A percentile compares a stretch with the other conserved stretches of the same genome.
These are phyloP conservation scores for Lagopus leucura DNA, from an alignment of 2,113 vertebrate species.

Conservation along the genomic window DNA sequence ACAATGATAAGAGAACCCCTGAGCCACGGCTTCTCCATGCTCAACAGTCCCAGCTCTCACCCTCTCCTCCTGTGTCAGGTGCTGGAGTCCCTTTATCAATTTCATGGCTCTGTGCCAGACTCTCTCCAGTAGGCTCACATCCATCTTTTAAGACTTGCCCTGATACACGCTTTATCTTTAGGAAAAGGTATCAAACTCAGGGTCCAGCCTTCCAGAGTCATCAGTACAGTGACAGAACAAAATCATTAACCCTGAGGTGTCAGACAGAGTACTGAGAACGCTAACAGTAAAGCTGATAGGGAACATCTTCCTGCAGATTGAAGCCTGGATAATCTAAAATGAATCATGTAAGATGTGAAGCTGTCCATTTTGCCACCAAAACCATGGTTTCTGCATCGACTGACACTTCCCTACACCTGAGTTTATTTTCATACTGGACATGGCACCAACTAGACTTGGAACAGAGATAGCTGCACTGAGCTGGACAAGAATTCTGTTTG, in stretches of 20 bases:
- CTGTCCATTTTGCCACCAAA: neutral
- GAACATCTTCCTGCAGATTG: neutral
- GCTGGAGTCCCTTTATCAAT: neutral
- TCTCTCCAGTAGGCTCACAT: neutral
- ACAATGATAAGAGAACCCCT: neutral
- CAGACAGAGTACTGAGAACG: neutral
- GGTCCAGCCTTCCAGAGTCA: neutral
- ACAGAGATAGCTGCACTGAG: neutral
- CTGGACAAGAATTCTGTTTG: neutral
- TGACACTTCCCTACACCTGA: neutral
- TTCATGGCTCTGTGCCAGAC: neutral
- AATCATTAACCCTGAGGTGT: neutral
- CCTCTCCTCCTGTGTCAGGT: neutral
- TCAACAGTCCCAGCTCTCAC: neutral
- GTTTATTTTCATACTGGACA: neutral
- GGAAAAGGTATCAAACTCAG: neutral
- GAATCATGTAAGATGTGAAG: neutral
- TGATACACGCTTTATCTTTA: neutral
- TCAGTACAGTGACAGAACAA: neutral
- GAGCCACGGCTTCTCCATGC: neutral
- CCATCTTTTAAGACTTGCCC: neutral
- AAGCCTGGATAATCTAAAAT: neutral
- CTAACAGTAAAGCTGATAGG: neutral
- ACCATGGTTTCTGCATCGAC: neutral
- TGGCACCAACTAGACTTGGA: rapidly evolving